These are phyloP conservation scores for Sycobia sp. DNA, from an alignment of 1,140 invertebrate genomes.

Conservation along the genomic window DNA sequence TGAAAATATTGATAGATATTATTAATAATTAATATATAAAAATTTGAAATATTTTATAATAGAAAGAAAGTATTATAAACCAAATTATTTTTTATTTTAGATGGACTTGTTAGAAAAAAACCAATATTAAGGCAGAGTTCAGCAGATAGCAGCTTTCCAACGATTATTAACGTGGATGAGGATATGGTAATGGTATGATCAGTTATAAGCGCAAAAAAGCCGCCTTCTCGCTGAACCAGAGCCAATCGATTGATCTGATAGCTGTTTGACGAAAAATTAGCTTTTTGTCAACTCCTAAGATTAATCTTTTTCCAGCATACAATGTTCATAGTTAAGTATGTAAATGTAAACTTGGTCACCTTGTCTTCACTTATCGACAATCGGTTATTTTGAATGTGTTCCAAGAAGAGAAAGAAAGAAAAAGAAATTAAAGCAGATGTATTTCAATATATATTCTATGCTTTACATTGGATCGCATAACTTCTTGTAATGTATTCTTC, in stretches of 20 bases:
- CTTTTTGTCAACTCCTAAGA: constrained; percentile 8
- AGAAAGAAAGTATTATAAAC: no score
- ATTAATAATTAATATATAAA: not conserved
- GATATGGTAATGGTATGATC: constrained; percentile 63
- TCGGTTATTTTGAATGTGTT: constrained; percentile 20
- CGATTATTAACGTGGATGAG: constrained; percentile 57
- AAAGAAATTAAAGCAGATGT: constrained; percentile 8
- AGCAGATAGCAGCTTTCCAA: constrained; percentile 56
- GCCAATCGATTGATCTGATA: constrained; percentile 1
- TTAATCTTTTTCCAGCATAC: constrained; percentile 24
- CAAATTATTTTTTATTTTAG: constrained; percentile 38
- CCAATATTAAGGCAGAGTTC: constrained; percentile 59
- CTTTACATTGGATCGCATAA: constrained; percentile 17
- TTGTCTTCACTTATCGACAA: constrained; percentile 23
- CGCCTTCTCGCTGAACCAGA: constrained; percentile 19
- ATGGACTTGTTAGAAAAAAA: constrained; percentile 57
- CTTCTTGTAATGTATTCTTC: constrained; percentile 26
- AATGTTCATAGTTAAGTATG: constrained; percentile 33
- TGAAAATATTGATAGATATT: not conserved
- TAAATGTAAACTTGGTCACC: constrained; percentile 32
- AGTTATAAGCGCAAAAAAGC: constrained; percentile 39
- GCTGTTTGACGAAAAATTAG: constrained; percentile 21
- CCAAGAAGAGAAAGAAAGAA: constrained; percentile 12
- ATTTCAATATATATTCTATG: constrained; percentile 22
- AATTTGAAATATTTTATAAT: not conserved